These are phyloP conservation scores for Leptopilina clavipes DNA, from an alignment of 1,140 invertebrate genomes.

Conservation along the genomic window DNA sequence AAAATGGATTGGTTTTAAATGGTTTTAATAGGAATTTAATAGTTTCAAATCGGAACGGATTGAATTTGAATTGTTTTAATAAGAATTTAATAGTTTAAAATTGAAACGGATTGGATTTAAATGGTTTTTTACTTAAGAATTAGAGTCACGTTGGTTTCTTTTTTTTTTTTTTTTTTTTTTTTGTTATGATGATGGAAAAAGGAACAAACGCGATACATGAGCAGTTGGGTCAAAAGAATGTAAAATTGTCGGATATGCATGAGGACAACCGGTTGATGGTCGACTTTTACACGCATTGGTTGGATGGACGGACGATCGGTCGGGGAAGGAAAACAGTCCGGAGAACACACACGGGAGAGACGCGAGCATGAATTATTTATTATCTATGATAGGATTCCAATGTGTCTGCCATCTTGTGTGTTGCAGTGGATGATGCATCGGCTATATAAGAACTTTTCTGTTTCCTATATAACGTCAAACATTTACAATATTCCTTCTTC, in stretches of 20 bases:
- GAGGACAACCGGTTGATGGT: conserved; percentile 48
- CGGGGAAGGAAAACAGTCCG: conserved; percentile 40
- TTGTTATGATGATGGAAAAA: background rate
- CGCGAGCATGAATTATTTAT: conserved; percentile 69
- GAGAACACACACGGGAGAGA: conserved; percentile 45
- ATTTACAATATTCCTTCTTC: conserved; percentile 29
- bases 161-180: no score
- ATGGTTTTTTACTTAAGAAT: background rate
- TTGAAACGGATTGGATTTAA: no score
- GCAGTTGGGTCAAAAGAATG: background rate
- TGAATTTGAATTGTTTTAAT: no score
- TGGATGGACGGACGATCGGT: conserved; percentile 45
- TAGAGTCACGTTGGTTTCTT: background rate
- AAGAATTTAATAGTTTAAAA: no score
- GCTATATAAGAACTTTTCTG: conserved; percentile 41
- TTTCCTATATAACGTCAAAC: background rate
- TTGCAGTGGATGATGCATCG: conserved; percentile 62
- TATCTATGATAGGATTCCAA: conserved; percentile 69
- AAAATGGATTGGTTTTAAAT: no score
- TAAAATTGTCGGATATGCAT: conserved; percentile 38
- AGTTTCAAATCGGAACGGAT: no score
- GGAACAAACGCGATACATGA: background rate
- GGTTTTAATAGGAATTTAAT: no score
- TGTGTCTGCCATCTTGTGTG: conserved; percentile 58
- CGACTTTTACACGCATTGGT: conserved; percentile 50